Conservation (phyloP, 2,113 vertebrate genomes). For the Uria lomvia region DNA sequence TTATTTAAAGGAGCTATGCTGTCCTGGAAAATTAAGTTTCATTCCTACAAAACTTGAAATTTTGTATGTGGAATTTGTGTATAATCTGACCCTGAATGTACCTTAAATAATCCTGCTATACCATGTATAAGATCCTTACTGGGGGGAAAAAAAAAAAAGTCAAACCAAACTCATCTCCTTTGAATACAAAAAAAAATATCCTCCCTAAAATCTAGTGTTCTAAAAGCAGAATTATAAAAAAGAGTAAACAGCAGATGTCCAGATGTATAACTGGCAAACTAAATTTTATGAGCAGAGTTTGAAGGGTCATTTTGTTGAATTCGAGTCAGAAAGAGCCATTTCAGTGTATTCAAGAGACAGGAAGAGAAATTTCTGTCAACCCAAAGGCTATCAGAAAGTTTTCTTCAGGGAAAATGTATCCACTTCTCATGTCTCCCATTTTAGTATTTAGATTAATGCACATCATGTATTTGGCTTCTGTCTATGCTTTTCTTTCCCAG, state of each 20-base stretch:
- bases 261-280: not conserved
- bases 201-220: not conserved
- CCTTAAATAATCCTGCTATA: not conserved
- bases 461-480: slow-evolving; percentile 46
- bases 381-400: not conserved
- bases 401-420: slow-evolving; percentile 21
- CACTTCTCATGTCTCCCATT: not conserved
- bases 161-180: not conserved
- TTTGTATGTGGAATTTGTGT: not conserved
- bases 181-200: not conserved
- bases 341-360: not conserved
- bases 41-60: not conserved
- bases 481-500: slow-evolving; percentile 26
- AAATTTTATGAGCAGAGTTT: not conserved
- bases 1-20: not conserved
- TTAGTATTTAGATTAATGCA: slow-evolving; percentile 38
- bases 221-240: not conserved
- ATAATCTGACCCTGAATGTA: not conserved
- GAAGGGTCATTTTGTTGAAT: not conserved
- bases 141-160: not conserved
- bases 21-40: not conserved
- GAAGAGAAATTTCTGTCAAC: not conserved
- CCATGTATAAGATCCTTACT: not conserved
- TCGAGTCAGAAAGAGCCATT: not conserved
- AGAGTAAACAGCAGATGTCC: not conserved